Evolutionary conservation across 1,140 invertebrate genomes (phyloP).

Genomic region (Nixonia krombeini): DNA sequence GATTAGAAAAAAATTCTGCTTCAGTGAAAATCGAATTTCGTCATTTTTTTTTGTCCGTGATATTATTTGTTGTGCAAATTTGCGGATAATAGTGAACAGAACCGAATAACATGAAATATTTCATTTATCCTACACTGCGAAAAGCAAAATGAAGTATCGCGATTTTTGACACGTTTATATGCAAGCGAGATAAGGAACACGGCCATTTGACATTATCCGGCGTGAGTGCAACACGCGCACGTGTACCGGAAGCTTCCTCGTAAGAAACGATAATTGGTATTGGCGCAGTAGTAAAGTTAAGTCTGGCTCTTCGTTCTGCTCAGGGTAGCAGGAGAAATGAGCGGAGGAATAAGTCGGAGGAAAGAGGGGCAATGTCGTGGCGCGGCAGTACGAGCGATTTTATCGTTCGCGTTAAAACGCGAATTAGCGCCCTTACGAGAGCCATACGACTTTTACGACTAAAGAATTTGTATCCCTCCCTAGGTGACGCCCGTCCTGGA

Average conservation of each 20-base stretch:
- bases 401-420: slow-evolving; percentile 59
- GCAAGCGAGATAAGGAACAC: too few species aligned
- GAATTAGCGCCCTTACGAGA: slow-evolving; percentile 60
- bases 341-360: slow-evolving; percentile 4
- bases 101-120: too few species aligned
- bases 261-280: slow-evolving; percentile 47
- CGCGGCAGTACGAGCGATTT: slow-evolving; percentile 45
- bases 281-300: slow-evolving; percentile 26
- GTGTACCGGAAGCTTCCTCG: neutral
- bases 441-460: slow-evolving; percentile 62
- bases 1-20: too few species aligned
- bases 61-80: too few species aligned
- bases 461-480: slow-evolving; percentile 60
- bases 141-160: too few species aligned
- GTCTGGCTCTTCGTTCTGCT: slow-evolving; percentile 12
- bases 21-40: too few species aligned
- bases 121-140: too few species aligned
- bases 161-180: too few species aligned
- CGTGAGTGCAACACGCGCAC: neutral
- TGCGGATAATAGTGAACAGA: too few species aligned
- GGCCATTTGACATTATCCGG: too few species aligned
- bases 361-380: slow-evolving; percentile 10
- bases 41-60: too few species aligned
- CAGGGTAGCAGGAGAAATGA: neutral
- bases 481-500: slow-evolving; percentile 20